Evolutionary conservation across 2,888 invertebrate genomes (phyloP), one percentile per base, ranked within the genome.

Genomic region (Habrosyne pyritoides): DNA sequence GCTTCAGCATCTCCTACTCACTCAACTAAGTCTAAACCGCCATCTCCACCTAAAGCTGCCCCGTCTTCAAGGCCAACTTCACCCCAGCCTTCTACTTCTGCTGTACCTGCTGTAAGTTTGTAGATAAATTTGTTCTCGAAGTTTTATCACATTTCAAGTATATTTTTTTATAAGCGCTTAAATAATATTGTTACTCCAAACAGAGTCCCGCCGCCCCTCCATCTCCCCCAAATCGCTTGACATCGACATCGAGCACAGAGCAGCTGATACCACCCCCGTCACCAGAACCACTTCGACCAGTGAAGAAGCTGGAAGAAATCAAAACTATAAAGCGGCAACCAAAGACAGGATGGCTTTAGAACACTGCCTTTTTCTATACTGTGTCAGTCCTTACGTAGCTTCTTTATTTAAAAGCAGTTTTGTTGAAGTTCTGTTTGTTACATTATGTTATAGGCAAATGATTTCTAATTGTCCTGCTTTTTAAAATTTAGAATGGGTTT

Each of bases 271-370:
- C 91, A 0, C 81, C 86, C 0, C 61, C 89, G 0, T 88, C 93
- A 0, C 91, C 92, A 0, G 84, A 84, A 46, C 87, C 90, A 0
- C 78, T 92, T 0, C 80, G 87, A 33, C 79, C 91, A 0, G 74
- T 67, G 0, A 86, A 91, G 69, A 92, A 91, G 63, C 79, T 94
- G 6, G 93, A 93, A 1, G 94, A 94, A 8, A 87, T 94, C 47
- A 93, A 89, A 57, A 93, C 93, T 0, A 90, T 93, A 61, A 94
- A 91, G 69, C 76, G 93, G 56, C 94, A 94, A 63, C 94, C 93
- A 0, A 94, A 93, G 78, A 93, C 93, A 54, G 94, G 94, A 12
- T 95, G 95, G 95, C 86, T 95, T 22, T 94, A 89, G 61, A 54
- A 6, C 7, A 24, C 48, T n/a, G 6, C 21, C 50, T 36, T 14